Conservation (phyloP, 1,140 invertebrate genomes). For the Nilaparvata lugens region DNA sequence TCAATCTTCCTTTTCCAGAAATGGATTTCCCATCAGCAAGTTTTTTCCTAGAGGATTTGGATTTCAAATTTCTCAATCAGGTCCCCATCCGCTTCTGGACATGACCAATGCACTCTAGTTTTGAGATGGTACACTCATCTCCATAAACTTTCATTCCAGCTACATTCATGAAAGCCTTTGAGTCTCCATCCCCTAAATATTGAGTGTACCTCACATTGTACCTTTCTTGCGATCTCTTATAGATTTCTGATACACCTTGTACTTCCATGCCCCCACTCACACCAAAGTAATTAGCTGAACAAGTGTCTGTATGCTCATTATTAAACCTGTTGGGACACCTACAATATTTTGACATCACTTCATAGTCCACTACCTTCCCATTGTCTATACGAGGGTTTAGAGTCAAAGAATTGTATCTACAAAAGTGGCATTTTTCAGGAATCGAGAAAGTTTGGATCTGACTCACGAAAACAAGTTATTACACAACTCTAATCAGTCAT, state of each 20-base stretch:
- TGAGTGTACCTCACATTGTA: conserved; percentile 17
- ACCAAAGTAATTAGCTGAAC: conserved; percentile 21
- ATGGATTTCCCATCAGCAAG: conserved; percentile 6
- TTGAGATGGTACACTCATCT: background rate
- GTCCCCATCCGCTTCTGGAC: conserved; percentile 29
- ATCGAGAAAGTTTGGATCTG: too few species aligned
- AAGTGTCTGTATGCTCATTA: conserved; percentile 11
- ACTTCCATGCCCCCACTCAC: conserved; percentile 25
- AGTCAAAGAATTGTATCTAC: too few species aligned
- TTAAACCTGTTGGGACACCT: conserved; percentile 2
- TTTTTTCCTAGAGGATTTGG: background rate
- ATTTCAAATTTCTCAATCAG: conserved; percentile 15
- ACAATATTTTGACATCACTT: conserved; percentile 17
- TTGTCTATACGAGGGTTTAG: too few species aligned
- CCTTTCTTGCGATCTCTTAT: conserved; percentile 17
- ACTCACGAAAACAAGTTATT: too few species aligned
- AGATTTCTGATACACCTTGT: conserved; percentile 20
- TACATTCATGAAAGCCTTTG: conserved; percentile 9
- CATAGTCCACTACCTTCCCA: conserved; percentile 18
- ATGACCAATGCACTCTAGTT: conserved; percentile 25
- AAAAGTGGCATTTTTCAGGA: too few species aligned
- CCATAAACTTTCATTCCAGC: conserved; percentile 17
- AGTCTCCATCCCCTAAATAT: conserved; percentile 23
- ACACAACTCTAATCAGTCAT: too few species aligned
- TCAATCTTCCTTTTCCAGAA: conserved; percentile 23